Conservation (phyloP, 2,888 invertebrate genomes). For the Acrobasis suavella region DNA sequence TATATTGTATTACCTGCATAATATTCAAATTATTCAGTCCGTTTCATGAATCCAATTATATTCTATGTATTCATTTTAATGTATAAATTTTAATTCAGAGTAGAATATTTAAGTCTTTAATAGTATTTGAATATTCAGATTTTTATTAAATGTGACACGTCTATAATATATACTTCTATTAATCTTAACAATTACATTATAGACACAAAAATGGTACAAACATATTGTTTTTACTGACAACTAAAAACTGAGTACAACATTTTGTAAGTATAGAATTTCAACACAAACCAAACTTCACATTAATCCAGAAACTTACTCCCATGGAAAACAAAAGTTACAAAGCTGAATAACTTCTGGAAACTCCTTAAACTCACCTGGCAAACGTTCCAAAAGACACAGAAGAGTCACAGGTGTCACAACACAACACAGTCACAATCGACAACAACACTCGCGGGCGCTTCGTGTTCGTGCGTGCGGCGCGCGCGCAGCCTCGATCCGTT, state of each 20-base stretch:
- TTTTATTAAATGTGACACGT: too few species aligned
- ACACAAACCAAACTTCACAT: background rate
- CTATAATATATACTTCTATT: too few species aligned
- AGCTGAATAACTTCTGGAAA: background rate
- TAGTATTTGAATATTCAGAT: too few species aligned
- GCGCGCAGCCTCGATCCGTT: conserved; percentile 61
- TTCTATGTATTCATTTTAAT: too few species aligned
- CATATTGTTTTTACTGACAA: background rate
- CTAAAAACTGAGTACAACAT: background rate
- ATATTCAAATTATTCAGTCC: too few species aligned
- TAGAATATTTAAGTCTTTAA: too few species aligned
- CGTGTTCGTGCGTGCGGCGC: conserved; percentile 43
- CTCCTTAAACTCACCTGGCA: background rate
- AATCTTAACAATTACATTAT: too few species aligned
- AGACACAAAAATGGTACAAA: too few species aligned
- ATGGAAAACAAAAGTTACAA: background rate
- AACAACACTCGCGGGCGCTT: conserved; percentile 38
- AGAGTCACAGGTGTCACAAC: conserved; percentile 22
- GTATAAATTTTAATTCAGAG: too few species aligned
- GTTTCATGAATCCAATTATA: too few species aligned
- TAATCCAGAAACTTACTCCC: background rate
- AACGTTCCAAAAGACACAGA: conserved; percentile 4
- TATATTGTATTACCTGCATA: too few species aligned
- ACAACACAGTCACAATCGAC: conserved; percentile 32
- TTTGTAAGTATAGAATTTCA: background rate